Evolutionary conservation across 2,888 invertebrate genomes (phyloP).

Genomic region (Oegoconia quadripuncta): DNA sequence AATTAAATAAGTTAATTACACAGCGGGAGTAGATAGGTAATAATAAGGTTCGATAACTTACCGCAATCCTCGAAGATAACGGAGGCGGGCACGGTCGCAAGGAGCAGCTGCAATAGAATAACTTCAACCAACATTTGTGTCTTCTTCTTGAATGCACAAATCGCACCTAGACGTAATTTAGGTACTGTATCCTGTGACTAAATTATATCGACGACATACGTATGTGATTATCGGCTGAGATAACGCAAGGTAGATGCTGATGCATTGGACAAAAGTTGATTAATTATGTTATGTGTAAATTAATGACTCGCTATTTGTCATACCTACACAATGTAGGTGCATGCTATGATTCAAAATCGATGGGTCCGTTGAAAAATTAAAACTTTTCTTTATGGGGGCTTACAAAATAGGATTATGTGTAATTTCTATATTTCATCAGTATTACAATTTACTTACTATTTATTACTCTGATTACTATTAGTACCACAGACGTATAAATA

Average conservation of each 20-base stretch:
- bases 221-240: conserved; percentile 46
- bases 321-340: neutral
- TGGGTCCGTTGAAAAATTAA: no score
- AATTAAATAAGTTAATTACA: neutral
- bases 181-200: conserved; percentile 31
- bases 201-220: conserved; percentile 24
- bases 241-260: conserved; percentile 34
- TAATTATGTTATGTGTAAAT: conserved; percentile 10
- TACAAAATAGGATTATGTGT: no score
- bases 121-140: conserved; percentile 36
- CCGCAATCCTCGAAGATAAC: conserved; percentile 63
- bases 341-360: no score
- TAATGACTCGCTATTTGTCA: neutral
- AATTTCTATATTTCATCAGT: no score
- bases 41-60: conserved; percentile 40
- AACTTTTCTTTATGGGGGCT: no score
- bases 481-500: no score
- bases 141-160: conserved; percentile 18
- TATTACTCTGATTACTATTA: no score
- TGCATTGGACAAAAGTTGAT: conserved; percentile 35
- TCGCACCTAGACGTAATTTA: conserved; percentile 17
- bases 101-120: conserved; percentile 30
- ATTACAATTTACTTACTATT: no score
- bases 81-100: conserved; percentile 32
- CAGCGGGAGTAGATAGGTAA: neutral